phyloP scores from a whole-genome alignment of 1,140 invertebrate genomes.

The Ceratina japonica region DNA sequence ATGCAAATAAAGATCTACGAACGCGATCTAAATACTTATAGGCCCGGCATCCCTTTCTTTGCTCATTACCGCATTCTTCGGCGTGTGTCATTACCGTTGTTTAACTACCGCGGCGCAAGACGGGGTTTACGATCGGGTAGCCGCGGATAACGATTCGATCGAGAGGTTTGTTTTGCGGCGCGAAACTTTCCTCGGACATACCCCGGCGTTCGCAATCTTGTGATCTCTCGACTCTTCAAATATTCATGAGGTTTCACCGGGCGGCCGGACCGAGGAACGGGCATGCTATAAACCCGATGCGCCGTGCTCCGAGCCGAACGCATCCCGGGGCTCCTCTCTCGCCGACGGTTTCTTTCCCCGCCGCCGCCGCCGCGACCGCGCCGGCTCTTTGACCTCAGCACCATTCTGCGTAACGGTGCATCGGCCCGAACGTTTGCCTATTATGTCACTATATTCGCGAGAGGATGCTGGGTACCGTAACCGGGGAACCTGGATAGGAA shows the following conservation, averaged over 20 bases:
- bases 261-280: constrained; percentile 39
- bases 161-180: not conserved
- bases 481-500: constrained; percentile 9
- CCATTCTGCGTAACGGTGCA: constrained; percentile 70
- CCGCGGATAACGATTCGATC: not conserved
- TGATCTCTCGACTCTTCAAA: constrained; percentile 42
- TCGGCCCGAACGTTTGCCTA: constrained; percentile 69
- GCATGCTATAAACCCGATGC: constrained; percentile 44
- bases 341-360: constrained; percentile 33
- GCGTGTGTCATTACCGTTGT: not conserved
- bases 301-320: constrained; percentile 32
- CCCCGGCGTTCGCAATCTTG: not conserved
- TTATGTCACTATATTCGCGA: constrained; percentile 68
- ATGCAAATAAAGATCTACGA: not conserved
- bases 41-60: too few relatives aligned
- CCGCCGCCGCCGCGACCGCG: constrained; percentile 44
- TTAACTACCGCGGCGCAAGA: not conserved
- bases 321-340: constrained; percentile 51
- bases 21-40: not conserved
- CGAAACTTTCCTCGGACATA: constrained; percentile 21
- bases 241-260: constrained; percentile 53
- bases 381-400: constrained; percentile 68
- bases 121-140: not conserved
- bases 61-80: not conserved
- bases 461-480: constrained; percentile 58